Conservation (phyloP, 1,140 invertebrate species). For the Gryllus bimaculatus region DNA sequence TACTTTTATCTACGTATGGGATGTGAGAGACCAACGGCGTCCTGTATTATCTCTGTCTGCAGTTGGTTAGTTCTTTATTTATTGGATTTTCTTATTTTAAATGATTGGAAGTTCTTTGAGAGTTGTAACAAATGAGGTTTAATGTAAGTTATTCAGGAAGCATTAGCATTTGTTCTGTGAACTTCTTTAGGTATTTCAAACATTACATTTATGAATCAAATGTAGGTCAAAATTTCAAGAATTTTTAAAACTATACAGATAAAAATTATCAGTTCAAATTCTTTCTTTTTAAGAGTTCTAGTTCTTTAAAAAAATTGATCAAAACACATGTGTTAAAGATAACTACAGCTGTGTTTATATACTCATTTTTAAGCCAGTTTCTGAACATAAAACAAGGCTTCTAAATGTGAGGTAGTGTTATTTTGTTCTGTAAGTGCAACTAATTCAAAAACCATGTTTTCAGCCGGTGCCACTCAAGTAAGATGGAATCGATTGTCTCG, state of each 20-base stretch:
- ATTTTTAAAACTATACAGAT: too few species aligned
- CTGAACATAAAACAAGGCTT: neutral
- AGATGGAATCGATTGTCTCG: constrained; percentile 82
- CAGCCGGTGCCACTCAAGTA: constrained; percentile 85
- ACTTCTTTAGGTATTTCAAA: too few species aligned
- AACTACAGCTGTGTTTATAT: neutral
- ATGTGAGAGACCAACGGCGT: constrained; percentile 72
- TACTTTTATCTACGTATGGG: constrained; percentile 89
- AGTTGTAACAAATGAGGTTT: too few species aligned
- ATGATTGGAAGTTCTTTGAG: neutral
- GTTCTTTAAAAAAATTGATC: neutral
- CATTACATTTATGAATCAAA: too few species aligned
- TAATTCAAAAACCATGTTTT: constrained; percentile 24
- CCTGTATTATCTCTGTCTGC: constrained; percentile 72
- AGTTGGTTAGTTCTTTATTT: constrained; percentile 44
- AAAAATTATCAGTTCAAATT: too few species aligned
- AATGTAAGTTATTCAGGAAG: too few species aligned
- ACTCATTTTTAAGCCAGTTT: neutral
- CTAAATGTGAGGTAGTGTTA: neutral
- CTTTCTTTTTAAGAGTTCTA: too few species aligned
- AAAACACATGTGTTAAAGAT: neutral
- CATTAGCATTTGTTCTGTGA: too few species aligned
- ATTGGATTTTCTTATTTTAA: neutral
- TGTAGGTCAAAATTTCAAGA: too few species aligned
- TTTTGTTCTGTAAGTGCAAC: neutral